phyloP scores from a whole-genome alignment of 64 coral and sea anemone genomes.

The Stichodactyla helianthus region DNA sequence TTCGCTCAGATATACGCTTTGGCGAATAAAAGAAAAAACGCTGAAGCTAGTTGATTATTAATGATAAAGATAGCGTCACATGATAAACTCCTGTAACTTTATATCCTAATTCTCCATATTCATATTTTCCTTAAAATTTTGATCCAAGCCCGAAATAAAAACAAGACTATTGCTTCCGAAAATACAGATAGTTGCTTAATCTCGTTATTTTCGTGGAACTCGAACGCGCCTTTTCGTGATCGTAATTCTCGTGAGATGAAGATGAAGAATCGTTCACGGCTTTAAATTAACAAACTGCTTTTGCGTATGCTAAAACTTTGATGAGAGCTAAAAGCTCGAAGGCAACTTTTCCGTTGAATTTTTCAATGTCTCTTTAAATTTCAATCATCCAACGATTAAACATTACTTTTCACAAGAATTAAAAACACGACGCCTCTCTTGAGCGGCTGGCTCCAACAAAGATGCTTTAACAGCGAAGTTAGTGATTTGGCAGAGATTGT shows the following conservation, averaged over 20 bases:
- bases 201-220: too few species aligned
- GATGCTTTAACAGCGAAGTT: not conserved
- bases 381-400: constrained; percentile 6
- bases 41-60: not conserved
- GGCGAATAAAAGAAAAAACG: not conserved
- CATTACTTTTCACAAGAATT: not conserved
- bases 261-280: not conserved
- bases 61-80: not conserved
- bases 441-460: not conserved
- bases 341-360: not conserved
- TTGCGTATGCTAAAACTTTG: not conserved
- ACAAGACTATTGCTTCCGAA: not conserved
- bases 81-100: not conserved
- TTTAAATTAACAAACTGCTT: not conserved
- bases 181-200: too few species aligned
- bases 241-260: too few species aligned
- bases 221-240: too few species aligned
- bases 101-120: not conserved
- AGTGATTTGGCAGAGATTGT: constrained; percentile 1
- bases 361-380: not conserved
- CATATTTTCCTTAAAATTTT: not conserved
- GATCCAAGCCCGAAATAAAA: not conserved
- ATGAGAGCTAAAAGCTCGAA: not conserved
- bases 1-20: not conserved
- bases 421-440: not conserved